Evolutionary conservation across 2,113 vertebrate genomes (phyloP), one percentile per base, ranked within the genome.

Genomic region (Theropithecus gelada): DNA sequence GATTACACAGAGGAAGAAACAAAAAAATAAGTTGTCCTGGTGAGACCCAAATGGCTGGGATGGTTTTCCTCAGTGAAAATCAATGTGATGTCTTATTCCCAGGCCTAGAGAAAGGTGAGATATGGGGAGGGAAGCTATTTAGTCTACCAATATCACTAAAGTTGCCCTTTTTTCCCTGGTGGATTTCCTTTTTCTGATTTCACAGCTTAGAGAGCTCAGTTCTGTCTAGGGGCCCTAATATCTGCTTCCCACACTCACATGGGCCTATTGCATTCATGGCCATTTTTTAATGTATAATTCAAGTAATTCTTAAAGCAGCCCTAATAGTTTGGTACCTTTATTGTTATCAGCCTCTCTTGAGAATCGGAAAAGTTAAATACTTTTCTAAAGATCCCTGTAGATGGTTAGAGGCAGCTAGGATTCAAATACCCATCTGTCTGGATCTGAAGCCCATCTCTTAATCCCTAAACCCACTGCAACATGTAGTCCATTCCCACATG

Each of bases 1-100:
- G 73, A 97, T 96, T 95, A 87, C 40, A 52, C 79, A 95, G 85
- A 93, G 59, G 64, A 94, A 88, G 93, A 91, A 90, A 93, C 55
- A 59, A 88, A 78, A 81, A 81, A 45, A 25, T 50, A 16, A 23
- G 27, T 86, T 81, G 45, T 85, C 48, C 52, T 86, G 89, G 73
- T 88, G 73, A 82, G 79, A 88, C 92, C 27, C 92, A 92, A 88
- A 55, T 1, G 52, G 3, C 61, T 64, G 27, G 59, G n/a, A n/a
- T 95, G 86, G 52, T 75, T 94, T 84, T 97, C n/a, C 93, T 95
- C 76, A 40, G 23, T 95, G 85, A 91, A 81, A 59, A 91, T 73
- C 88, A 61, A 13, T 8, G 23, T 78, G 70, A 90, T 88, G 45
- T 85, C 45, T 93, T 45, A n/a, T 22, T 93, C 61, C 35, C 30